phyloP scores from a whole-genome alignment of 2,888 invertebrate species.

The Coremacera marginata region DNA sequence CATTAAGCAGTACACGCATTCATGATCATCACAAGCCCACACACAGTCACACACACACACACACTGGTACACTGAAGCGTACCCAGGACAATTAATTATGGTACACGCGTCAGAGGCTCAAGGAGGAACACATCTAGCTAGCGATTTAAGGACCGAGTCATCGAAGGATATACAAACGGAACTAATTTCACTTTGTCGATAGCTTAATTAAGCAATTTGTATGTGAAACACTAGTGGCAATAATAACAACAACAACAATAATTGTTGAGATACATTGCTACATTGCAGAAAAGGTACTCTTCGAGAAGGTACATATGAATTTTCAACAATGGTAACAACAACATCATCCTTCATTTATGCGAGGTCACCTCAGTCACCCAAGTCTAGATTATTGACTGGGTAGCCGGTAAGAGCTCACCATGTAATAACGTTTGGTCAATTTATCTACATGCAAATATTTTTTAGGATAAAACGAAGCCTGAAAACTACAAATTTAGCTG shows the following conservation, averaged over 20 bases:
- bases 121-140: not conserved
- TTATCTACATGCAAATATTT: no score
- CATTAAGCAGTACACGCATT: not conserved
- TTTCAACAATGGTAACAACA: no score
- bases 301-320: no score
- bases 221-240: constrained; percentile 10
- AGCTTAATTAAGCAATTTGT: constrained; percentile 50
- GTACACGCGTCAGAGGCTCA: not conserved
- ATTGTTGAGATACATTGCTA: not conserved
- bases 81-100: not conserved
- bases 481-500: no score
- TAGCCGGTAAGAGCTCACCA: no score
- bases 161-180: constrained; percentile 45
- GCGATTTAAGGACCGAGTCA: not conserved
- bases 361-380: no score
- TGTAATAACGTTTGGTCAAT: no score
- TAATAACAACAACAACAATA: not conserved
- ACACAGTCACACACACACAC: not conserved
- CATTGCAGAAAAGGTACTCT: not conserved
- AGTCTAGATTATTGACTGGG: no score
- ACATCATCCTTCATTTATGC: no score
- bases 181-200: constrained; percentile 50
- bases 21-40: not conserved
- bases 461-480: no score
- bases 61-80: not conserved